A percentile compares a stretch with the other conserved stretches of the same genome.
These are phyloP conservation scores for Psococerastis gibbosa DNA, from an alignment of 2,888 invertebrate genomes.

Conservation along the genomic window DNA sequence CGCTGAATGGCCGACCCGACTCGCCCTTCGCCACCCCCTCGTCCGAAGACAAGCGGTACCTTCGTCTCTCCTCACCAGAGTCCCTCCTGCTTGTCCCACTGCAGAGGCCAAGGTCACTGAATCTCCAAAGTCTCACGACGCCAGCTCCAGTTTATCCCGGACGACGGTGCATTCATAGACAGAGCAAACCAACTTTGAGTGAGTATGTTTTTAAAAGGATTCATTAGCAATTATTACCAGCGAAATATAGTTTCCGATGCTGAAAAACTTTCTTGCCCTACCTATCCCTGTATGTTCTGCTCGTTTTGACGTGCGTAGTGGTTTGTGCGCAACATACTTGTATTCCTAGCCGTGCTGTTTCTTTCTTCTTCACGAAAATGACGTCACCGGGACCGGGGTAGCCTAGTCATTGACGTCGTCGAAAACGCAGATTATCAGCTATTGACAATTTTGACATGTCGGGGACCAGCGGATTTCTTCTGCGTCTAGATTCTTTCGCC, in stretches of 20 bases:
- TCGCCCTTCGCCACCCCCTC: neutral
- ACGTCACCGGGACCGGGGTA: too few species aligned
- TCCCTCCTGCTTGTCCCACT: conserved; percentile 30
- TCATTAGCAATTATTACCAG: too few species aligned
- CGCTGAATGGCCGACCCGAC: neutral
- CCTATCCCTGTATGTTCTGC: too few species aligned
- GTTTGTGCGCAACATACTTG: too few species aligned
- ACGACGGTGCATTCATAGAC: conserved; percentile 26
- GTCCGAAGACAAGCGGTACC: neutral
- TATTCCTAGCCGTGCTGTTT: too few species aligned
- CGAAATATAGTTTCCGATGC: neutral
- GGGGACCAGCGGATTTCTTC: too few species aligned
- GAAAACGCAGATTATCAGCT: too few species aligned
- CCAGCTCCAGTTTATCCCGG: conserved; percentile 28
- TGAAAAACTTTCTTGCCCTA: neutral
- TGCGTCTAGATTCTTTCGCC: too few species aligned
- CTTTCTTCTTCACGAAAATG: too few species aligned
- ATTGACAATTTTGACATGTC: too few species aligned
- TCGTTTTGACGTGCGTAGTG: too few species aligned
- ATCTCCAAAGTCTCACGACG: conserved; percentile 35
- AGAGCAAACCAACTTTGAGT: conserved; percentile 29
- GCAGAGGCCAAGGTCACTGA: conserved; percentile 46
- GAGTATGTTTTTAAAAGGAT: conserved; percentile 15
- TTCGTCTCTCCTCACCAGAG: neutral
- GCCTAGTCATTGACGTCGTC: too few species aligned